phyloP scores from a whole-genome alignment of 1,140 invertebrate species.

The Mesaphorura yosii region DNA sequence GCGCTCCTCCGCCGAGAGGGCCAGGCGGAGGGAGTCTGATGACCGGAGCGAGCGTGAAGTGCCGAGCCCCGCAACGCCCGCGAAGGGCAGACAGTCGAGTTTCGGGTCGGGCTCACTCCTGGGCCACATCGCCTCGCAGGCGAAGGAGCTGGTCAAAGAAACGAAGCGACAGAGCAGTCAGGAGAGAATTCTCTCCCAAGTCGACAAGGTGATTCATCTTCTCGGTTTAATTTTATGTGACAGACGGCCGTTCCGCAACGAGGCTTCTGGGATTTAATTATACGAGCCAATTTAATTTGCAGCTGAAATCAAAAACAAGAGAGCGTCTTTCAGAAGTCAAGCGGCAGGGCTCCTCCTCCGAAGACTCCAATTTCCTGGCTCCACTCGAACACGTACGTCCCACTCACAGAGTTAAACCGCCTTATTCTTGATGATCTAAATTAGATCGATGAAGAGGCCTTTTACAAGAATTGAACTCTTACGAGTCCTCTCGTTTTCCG shows the following conservation, averaged over 20 bases:
- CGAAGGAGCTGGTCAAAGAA: slow-evolving; percentile 71
- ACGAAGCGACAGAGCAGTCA: slow-evolving; percentile 77
- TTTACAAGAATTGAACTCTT: too few relatives aligned
- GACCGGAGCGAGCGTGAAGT: background rate
- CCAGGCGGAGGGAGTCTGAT: slow-evolving; percentile 1
- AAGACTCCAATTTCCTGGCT: slow-evolving; percentile 32
- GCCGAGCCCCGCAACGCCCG: background rate
- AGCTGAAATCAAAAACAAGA: slow-evolving; percentile 34
- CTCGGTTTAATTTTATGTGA: background rate
- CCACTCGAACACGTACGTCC: slow-evolving; percentile 30
- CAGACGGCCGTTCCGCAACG: background rate
- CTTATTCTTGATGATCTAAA: too few relatives aligned
- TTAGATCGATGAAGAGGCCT: too few relatives aligned
- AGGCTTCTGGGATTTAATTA: background rate
- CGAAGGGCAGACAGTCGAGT: slow-evolving; percentile 14
- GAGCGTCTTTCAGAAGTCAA: slow-evolving; percentile 34
- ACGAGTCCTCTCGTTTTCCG: background rate
- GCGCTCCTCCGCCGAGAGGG: slow-evolving; percentile 11
- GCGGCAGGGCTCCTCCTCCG: slow-evolving; percentile 28
- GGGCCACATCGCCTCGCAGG: slow-evolving; percentile 71
- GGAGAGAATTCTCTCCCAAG: slow-evolving; percentile 73
- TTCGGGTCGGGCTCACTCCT: slow-evolving; percentile 48
- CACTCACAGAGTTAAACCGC: too few relatives aligned
- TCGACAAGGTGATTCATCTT: slow-evolving; percentile 62
- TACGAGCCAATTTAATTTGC: too few relatives aligned